Conservation (phyloP, 2,888 invertebrate species). For the Scaptomyza caliginosa region DNA sequence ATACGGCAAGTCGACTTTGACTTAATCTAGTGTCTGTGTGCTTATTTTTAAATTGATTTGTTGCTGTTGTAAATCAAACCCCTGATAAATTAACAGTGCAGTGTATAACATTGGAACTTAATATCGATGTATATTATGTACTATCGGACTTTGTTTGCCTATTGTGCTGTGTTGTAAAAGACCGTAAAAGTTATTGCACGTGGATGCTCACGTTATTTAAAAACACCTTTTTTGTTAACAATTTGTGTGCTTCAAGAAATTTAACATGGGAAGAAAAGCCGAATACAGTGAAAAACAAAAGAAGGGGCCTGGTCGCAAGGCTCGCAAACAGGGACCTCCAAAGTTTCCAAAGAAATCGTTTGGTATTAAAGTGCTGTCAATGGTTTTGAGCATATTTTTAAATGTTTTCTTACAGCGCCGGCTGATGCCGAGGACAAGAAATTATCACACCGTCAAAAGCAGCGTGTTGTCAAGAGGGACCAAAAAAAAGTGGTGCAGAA, state of each 20-base stretch:
- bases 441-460: slow-evolving; percentile 89
- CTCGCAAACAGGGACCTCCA: slow-evolving; percentile 94
- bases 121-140: slow-evolving; percentile 4
- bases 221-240: slow-evolving; percentile 15
- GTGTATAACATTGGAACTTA: no score
- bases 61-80: no score
- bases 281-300: slow-evolving; percentile 90
- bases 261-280: slow-evolving; percentile 91
- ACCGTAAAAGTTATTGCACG: slow-evolving; percentile 25
- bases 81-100: no score
- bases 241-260: slow-evolving; percentile 8
- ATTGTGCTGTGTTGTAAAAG: slow-evolving; percentile 28
- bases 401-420: slow-evolving; percentile 74
- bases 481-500: slow-evolving; percentile 85
- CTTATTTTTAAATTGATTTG: no score
- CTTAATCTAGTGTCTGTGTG: no score
- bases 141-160: background rate
- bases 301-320: slow-evolving; percentile 93
- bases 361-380: slow-evolving; percentile 63
- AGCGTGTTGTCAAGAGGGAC: slow-evolving; percentile 87
- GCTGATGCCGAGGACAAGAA: slow-evolving; percentile 85
- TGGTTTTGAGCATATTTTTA: background rate
- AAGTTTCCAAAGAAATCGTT: slow-evolving; percentile 82
- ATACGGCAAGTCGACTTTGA: no score
- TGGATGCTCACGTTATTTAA: slow-evolving; percentile 48